These are phyloP conservation scores for Pseudococcus longispinus DNA, from an alignment of 2,888 invertebrate genomes.

Conservation along the genomic window DNA sequence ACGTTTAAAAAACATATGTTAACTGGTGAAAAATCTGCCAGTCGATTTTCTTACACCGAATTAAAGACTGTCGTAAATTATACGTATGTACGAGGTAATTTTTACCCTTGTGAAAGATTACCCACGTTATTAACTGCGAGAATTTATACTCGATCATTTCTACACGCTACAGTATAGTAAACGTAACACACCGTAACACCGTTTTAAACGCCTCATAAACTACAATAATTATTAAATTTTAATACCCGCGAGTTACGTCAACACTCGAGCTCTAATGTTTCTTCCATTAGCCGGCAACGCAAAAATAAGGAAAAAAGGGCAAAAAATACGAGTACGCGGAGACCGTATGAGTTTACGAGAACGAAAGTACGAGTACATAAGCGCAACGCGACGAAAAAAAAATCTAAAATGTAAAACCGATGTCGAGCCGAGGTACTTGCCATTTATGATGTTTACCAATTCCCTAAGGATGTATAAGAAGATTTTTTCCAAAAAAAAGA, in stretches of 20 bases:
- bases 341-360: neutral
- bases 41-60: no score
- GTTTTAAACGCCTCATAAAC: neutral
- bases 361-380: no score
- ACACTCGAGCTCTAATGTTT: neutral
- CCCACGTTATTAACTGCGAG: neutral
- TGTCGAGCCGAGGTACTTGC: neutral
- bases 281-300: neutral
- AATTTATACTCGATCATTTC: neutral
- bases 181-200: neutral
- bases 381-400: neutral
- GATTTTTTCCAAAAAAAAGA: neutral
- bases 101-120: neutral
- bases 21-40: no score
- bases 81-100: neutral
- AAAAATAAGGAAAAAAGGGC: neutral
- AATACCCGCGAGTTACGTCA: neutral
- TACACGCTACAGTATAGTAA: neutral
- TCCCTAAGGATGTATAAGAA: neutral
- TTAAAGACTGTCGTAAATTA: no score
- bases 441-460: slow-evolving; percentile 13
- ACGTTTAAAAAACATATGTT: no score
- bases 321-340: neutral
- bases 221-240: neutral
- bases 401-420: neutral